Conservation (phyloP, 2,888 invertebrate genomes). For the Diachrysia chrysitis region DNA sequence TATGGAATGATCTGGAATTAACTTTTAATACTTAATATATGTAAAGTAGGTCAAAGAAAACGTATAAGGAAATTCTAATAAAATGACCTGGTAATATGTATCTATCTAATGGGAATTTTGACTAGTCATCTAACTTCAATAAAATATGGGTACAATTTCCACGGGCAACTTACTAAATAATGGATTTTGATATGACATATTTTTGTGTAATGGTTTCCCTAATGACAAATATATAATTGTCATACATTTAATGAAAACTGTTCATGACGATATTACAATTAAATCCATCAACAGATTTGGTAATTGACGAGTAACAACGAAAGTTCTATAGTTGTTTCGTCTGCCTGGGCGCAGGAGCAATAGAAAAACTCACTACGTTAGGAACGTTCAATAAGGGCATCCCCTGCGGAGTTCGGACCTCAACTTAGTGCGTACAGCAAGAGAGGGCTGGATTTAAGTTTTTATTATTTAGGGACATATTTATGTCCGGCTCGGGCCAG, state of each 20-base stretch:
- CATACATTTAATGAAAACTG: not conserved
- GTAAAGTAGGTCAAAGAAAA: not conserved
- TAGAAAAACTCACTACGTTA: no score
- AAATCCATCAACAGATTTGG: not conserved
- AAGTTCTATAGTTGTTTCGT: no score
- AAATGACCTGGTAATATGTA: not conserved
- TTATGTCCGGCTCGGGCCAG: no score
- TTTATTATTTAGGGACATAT: no score
- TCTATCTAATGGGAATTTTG: no score
- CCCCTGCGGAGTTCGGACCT: no score
- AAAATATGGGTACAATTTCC: not conserved
- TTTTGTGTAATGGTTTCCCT: not conserved
- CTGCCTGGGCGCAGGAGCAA: no score
- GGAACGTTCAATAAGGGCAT: no score
- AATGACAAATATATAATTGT: not conserved
- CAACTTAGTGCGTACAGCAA: no score
- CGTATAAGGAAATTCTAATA: not conserved
- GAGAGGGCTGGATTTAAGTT: no score
- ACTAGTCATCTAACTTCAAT: not conserved
- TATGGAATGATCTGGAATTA: slow-evolving; percentile 24
- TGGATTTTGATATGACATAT: not conserved
- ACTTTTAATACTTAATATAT: not conserved
- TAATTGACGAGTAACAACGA: not conserved
- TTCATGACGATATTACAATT: not conserved
- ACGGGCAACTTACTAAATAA: not conserved